Conservation (phyloP, 2,888 invertebrate genomes). For the Tetramorium bicarinatum region DNA sequence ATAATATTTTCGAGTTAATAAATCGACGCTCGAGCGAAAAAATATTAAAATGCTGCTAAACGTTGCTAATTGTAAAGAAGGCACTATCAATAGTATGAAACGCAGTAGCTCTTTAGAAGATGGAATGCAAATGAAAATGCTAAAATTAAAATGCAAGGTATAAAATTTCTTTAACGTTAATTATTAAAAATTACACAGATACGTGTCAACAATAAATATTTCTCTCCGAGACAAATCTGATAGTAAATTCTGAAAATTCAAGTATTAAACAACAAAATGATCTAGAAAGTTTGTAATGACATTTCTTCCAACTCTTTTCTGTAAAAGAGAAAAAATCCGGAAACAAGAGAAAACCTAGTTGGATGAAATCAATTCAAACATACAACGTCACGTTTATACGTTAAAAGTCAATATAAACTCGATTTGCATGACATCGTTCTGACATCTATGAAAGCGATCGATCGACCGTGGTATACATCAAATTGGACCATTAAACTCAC, state of each 20-base stretch:
- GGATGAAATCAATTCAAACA: neutral
- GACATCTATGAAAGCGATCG: neutral
- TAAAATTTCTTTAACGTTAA: neutral
- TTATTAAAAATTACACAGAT: neutral
- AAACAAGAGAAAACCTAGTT: neutral
- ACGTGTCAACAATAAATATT: neutral
- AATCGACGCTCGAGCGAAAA: neutral
- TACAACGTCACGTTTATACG: neutral
- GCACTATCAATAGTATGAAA: neutral
- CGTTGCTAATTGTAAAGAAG: neutral
- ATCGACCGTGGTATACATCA: neutral
- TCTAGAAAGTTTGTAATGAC: neutral
- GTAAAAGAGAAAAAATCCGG: neutral
- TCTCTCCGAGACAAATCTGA: neutral
- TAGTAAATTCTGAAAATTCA: neutral
- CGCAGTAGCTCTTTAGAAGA: neutral
- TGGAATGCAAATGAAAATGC: neutral
- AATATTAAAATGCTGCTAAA: neutral
- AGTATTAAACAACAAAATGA: neutral
- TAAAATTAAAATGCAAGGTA: neutral
- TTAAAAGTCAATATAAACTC: neutral
- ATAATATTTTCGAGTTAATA: neutral
- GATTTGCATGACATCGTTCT: too few relatives aligned
- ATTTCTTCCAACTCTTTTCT: neutral
- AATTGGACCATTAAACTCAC: constrained; percentile 87